These are phyloP conservation scores for Notiomystis cincta DNA, from an alignment of 2,113 vertebrate genomes.

Conservation along the genomic window DNA sequence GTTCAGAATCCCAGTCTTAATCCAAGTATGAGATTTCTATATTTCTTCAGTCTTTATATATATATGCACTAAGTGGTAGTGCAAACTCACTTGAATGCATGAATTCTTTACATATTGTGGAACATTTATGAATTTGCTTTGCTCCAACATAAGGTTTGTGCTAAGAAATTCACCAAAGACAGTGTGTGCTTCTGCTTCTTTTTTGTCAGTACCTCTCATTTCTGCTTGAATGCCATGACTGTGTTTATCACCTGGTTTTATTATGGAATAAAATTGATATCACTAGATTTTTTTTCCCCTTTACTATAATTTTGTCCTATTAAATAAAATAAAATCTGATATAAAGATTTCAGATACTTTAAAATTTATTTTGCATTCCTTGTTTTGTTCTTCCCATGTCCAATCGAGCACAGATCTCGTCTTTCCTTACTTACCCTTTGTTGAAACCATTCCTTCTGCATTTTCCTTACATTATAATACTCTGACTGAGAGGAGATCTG, in stretches of 20 bases:
- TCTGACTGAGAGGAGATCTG: not conserved
- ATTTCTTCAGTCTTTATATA: not conserved
- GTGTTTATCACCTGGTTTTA: not conserved
- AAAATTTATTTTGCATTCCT: not conserved
- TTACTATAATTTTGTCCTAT: not conserved
- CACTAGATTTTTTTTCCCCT: not conserved
- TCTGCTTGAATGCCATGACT: not conserved
- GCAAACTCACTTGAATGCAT: not conserved
- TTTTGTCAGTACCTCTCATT: not conserved
- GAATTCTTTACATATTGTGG: not conserved
- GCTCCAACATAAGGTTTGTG: not conserved
- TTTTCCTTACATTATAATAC: not conserved
- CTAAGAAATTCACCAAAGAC: not conserved
- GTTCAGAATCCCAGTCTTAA: not conserved
- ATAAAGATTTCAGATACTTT: not conserved
- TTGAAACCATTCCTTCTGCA: not conserved
- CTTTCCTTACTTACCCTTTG: not conserved
- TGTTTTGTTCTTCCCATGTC: not conserved
- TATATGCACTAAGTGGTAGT: not conserved
- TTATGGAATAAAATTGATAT: not conserved
- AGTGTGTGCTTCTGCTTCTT: not conserved
- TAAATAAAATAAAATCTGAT: not conserved
- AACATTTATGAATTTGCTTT: not conserved
- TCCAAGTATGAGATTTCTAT: not conserved
- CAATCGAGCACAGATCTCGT: accelerated